phyloP scores from a whole-genome alignment of 2,797 vertebrate genomes.

The Rhabdophis nuchalis region DNA sequence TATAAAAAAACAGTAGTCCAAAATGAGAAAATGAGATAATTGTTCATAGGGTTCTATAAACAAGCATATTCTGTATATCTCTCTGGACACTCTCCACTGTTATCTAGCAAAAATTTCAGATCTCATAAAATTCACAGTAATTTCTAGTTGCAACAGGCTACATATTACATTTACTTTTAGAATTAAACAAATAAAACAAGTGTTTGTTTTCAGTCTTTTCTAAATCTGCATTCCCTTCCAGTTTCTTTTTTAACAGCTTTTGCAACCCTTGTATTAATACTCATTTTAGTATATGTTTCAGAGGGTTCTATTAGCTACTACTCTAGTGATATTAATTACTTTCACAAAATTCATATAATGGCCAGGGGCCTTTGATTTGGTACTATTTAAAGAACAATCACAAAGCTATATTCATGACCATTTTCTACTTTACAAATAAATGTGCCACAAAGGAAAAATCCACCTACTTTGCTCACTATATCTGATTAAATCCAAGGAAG shows the following conservation, averaged over 20 bases:
- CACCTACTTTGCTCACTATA: slow-evolving; percentile 22
- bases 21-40: not conserved
- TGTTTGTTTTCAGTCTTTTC: not conserved
- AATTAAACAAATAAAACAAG: not conserved
- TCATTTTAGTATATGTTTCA: slow-evolving; percentile 3
- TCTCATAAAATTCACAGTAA: not conserved
- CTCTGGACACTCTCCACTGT: not conserved
- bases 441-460: not conserved
- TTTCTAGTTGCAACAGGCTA: not conserved
- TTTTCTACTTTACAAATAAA: slow-evolving; percentile 1
- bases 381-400: slow-evolving; percentile 8
- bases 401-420: not conserved
- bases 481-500: slow-evolving; percentile 33
- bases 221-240: not conserved
- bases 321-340: not conserved
- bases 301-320: not conserved
- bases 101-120: not conserved
- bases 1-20: not conserved
- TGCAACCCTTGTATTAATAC: not conserved
- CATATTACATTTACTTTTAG: not conserved
- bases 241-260: not conserved
- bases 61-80: not conserved
- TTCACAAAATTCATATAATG: not conserved
- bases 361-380: not conserved
- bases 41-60: not conserved